Base-by-base conservation (phyloP, 2,113 vertebrate genomes). In the Galeopterus variegatus region DNA sequence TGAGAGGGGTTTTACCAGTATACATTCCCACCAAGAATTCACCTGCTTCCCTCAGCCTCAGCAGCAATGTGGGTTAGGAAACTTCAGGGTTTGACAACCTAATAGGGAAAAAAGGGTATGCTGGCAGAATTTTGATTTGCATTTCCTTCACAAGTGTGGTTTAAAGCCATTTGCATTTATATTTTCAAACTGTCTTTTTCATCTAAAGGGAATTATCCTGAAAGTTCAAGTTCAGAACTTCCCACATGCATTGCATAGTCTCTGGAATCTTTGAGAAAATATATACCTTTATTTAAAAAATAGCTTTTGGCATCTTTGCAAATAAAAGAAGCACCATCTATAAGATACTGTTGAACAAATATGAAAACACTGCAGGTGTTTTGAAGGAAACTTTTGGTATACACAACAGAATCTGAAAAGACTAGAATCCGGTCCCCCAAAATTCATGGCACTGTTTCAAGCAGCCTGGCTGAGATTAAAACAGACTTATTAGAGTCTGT, bases 211-310 rank as follows among this genome's bases (percentile, higher is more conserved):
- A 76, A 90, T 65, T 84, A 52, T 69, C 33, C 50, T 75, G 21
- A 15, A 50, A 84, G 58, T 56, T 33, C 62, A 82, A 93, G 12
- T 82, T 81, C 17, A 36, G 67, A 50, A 72, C 31, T 72, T 93
- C 54, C 72, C 85, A 56, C 41, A 13, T 12, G 21, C 17, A 64
- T 56, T 93, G 60, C 48, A 58, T 41, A 84, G 70, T 62, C 76
- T 93, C 73, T 93, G 70, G 79, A 86, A 88, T 95, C 92, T 94
- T 96, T 97, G 94, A 95, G 97, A 98, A 98, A 98, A 98, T 97
- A 98, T 52, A 96, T 70, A 75, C 52, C 41, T 97, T 98, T 98
- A 97, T 98, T 98, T 93, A 41, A 96, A 97, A 98, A 97, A 92
- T 92, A 96, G 80, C 80, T 77, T 75, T 83, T 62, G 60, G 69